Conservation (phyloP, 53 echinoderm and acorn worm species). For the Mesocentrotus franciscanus region DNA sequence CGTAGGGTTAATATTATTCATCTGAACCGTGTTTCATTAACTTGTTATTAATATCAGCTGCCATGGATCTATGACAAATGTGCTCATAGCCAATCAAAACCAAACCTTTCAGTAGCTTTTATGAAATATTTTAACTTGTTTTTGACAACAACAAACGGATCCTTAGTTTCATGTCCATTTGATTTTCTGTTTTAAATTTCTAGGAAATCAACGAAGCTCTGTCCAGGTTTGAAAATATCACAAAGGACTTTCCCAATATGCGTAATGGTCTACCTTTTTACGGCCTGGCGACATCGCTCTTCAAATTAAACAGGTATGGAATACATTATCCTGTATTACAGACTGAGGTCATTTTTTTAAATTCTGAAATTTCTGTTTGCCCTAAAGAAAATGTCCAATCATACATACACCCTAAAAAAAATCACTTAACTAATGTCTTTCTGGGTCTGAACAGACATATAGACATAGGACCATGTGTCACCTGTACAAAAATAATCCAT, state of each 20-base stretch:
- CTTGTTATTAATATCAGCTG: too few relatives aligned
- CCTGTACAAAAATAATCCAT: too few relatives aligned
- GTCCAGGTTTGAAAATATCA: constrained; percentile 71
- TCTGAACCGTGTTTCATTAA: too few relatives aligned
- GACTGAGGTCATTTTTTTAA: background rate
- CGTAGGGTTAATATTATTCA: too few relatives aligned
- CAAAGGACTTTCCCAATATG: constrained; percentile 70
- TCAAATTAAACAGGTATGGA: constrained; percentile 81
- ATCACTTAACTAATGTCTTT: too few relatives aligned
- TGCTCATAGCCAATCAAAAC: background rate
- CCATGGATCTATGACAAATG: background rate
- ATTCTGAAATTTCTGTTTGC: too few relatives aligned
- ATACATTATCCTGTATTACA: background rate
- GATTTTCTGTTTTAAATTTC: background rate
- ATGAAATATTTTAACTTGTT: background rate
- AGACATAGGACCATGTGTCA: too few relatives aligned
- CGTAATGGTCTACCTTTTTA: constrained; percentile 81
- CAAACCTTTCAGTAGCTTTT: background rate
- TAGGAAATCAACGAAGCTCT: constrained; percentile 77
- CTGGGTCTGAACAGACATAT: too few relatives aligned
- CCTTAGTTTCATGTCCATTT: background rate
- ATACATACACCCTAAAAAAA: too few relatives aligned
- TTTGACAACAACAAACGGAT: background rate
- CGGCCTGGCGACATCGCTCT: constrained; percentile 72
- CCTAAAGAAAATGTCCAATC: too few relatives aligned